phyloP scores from a whole-genome alignment of 2,888 invertebrate species.

The Mesorhabditis sp. region DNA sequence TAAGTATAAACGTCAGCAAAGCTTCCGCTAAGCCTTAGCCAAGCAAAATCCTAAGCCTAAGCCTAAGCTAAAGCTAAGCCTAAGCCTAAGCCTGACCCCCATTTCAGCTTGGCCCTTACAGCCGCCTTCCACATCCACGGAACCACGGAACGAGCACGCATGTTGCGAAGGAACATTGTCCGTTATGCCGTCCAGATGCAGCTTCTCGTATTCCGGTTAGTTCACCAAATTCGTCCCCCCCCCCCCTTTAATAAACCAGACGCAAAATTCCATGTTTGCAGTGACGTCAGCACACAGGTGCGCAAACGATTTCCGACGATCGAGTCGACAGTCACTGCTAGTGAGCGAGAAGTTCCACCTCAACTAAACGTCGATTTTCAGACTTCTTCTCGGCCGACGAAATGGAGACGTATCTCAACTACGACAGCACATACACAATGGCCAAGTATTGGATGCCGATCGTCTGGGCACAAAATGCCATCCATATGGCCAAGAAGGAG shows the following conservation, averaged over 20 bases:
- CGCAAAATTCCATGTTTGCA: not conserved
- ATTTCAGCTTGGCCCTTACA: constrained; percentile 37
- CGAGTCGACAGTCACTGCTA: not conserved
- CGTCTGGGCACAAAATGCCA: constrained; percentile 6
- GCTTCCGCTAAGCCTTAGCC: too few species aligned
- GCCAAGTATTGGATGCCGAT: not conserved
- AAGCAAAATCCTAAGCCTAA: too few species aligned
- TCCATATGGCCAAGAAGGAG: not conserved
- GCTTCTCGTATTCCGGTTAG: not conserved
- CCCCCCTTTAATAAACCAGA: not conserved
- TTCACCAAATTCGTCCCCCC: not conserved
- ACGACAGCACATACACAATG: not conserved
- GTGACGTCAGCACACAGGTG: not conserved
- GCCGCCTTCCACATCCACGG: constrained; percentile 37
- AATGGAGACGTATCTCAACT: not conserved
- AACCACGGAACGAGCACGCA: constrained; percentile 32
- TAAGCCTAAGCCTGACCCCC: too few species aligned
- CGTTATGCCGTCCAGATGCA: constrained; percentile 14
- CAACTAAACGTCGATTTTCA: not conserved
- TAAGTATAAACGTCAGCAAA: not conserved
- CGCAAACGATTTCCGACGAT: constrained; percentile 5
- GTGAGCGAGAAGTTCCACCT: not conserved
- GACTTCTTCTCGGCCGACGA: not conserved
- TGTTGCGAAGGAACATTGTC: constrained; percentile 43
- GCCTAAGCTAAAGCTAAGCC: too few species aligned